Base-by-base conservation (phyloP, 2,113 vertebrate genomes). In the Crotalus viridis region DNA sequence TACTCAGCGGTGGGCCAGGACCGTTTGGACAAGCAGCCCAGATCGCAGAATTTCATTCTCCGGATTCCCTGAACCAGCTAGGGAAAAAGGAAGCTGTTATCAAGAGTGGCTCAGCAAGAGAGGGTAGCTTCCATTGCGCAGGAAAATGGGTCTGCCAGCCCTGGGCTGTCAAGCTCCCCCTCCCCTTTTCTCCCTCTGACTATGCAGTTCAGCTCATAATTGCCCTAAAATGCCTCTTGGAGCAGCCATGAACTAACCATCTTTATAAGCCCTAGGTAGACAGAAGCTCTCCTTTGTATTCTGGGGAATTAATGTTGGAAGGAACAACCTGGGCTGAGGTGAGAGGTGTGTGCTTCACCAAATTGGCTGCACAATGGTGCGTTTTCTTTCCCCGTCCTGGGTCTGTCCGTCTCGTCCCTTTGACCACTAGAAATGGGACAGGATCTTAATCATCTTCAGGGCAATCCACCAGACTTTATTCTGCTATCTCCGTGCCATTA, bases 201-300 rank as follows among this genome's bases (percentile, higher is more conserved):
- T 93, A 33, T 4, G 0, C 5, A 1, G 91, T 95, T 87, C 51
- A 54, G 43, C 74, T 90, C 1, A 81, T 87, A 94, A 94, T 96
- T 92, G 96, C 95, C 94, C 94, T 94, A 94, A 95, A 86, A 90
- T 56, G 91, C 93, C 95, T 96, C 95, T 93, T 95, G 95, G 48
- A 94, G 95, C 94, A 91, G 88, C 91, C 93, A 90, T 89, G 93
- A 94, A 94, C 95, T 92, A 91, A 69, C 43, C 56, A 54, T 89
- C 43, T 48, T 46, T 15, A 86, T 54, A 85, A 94, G 1, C n/a
- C 94, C 95, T 96, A 95, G 96, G 94, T 95, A 95, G 22, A 10
- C 94, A 96, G 94, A 89, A 7, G 93, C 94, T 93, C 81, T 92
- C 96, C 93, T 94, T 93, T 4, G 10, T n/a, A 51, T 10, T 87